Evolutionary conservation across 2,797 vertebrate species (phyloP), one percentile per base, ranked within the genome.

Genomic region (Toxotes lorentzi): DNA sequence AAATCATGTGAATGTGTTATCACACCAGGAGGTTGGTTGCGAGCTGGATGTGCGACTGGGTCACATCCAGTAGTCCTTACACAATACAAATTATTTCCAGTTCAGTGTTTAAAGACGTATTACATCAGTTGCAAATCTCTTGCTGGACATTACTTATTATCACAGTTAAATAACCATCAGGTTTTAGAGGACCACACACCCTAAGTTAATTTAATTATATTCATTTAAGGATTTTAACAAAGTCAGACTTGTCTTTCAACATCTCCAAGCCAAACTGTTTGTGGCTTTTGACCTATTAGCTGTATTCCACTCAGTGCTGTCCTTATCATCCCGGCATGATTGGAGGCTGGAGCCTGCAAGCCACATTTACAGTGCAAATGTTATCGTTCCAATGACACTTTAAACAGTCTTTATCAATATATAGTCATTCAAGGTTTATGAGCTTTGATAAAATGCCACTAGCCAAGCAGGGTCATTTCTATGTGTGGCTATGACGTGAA

Each of bases 371-470:
- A 96, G 95, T 95, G 93, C 94, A 95, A 96, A 88, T 94, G 96
- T 97, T 99, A 97, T 98, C 96, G 56, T 92, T 95, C 94, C 95
- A 94, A 97, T 96, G 96, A 96, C 96, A 97, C 96, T 97, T 98
- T 97, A 98, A 98, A 98, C 96, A 97, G 95, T 91, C 93, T 96
- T 99, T 99, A 98, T 99, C 97, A 86, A 96, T 97, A 96, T 96
- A 96, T 96, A 95, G 95, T 98, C 97, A 97, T 97, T 98, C 97
- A 97, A 96, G 95, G 96, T 99, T 99, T 98, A 99, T 97, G 97
- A 97, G 96, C 95, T 92, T 96, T 97, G 98, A 99, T 99, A 98
- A 98, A 96, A 96, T 95, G 95, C 95, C 96, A 96, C 96, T 88
- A 94, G 94, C 94, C 93, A 82, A 84, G 89, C 91, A 82, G 91